Base-by-base conservation (phyloP, 2,113 vertebrate genomes). In the Dipodomys spectabilis region DNA sequence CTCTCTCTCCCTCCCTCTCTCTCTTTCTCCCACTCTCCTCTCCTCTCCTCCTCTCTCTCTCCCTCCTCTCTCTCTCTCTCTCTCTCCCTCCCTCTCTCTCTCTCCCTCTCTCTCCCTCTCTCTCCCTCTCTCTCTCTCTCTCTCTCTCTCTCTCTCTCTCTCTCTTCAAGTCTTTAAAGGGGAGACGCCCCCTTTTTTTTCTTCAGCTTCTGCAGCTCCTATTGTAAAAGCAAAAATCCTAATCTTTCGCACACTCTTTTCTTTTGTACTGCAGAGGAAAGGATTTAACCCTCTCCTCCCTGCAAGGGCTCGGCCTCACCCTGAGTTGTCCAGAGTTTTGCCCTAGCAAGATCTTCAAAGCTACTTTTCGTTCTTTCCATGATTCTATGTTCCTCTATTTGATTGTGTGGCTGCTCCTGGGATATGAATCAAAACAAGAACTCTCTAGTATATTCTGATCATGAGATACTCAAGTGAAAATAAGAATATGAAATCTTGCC, bases 211-310 rank as follows among this genome's bases (percentile, higher is more conserved):
- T 96, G 96, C 97, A 95, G 94, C 95, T 96, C 94, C 95, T 96
- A 96, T 97, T 97, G 97, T 97, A 97, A 97, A 97, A 97, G 97
- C 97, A 97, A 98, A 97, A 97, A 96, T 97, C 97, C 96, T 97
- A 97, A 97, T 97, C 96, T 97, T 97, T 97, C 97, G 94, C 95
- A 96, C 96, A 96, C 96, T 97, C 97, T 96, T 97, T 96, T 92
- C 97, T 97, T 97, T 97, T 97, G 97, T 97, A 96, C 94, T 94
- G 95, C 95, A 71, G 96, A 95, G 96, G 94, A 71, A 89, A 92
- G 96, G 89, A 91, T 94, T 98, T 97, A 97, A 97, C 97, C 96
- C 97, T 96, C 96, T 97, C 97, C 93, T 97, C 84, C 68, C 97
- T 95, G 94, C 75, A 20, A 3, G 83, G 82, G 75, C 91, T 62